Base-by-base conservation (phyloP, 1,140 invertebrate genomes). In the Zaprionus davidi region DNA sequence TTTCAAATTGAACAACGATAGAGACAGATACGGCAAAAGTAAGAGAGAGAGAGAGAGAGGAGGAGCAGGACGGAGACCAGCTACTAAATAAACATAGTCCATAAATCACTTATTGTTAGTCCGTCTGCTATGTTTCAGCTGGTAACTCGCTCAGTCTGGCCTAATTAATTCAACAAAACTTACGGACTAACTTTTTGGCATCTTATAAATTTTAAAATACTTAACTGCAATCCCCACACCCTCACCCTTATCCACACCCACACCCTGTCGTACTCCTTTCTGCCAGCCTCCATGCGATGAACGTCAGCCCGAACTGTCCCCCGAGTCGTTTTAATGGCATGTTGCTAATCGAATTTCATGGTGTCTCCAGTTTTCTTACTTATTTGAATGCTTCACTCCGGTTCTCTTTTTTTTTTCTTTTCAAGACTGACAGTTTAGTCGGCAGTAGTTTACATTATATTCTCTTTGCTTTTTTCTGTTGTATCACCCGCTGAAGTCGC, bases 181-280 rank as follows among this genome's bases (percentile, higher is more conserved):
- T 79, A 81, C 75, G 67, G 78, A 75, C 78, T 77, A 90, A 88
- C 81, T 88, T 88, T 84, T 88, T 79, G 85, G 81, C 85, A 90
- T 90, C 85, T 90, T 88, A 88, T 88, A 90, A 88, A 88, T 88
- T 88, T 88, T 88, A 84, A 88, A 88, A 88, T 84, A 65, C 75
- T 88, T 88, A 81, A 88, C 83, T 87, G 81, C 53, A 65, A 5
- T 51, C 15, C 20, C 20, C 12, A 20, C 46, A 12, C 20, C 6
- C 20, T 1, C 15, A 7, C n/a, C 15, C 20, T 1, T 5, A 7
- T 6, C 15, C 11, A 4, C 9, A 11, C 9, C 11, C 9, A 11
- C 17, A 34, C 2, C 3, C 31, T 34, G 31, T 22, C 46, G 0
- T 5, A 22, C 46, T 49, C 46, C 20, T 49, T 22, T 49, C 44